Evolutionary conservation across 2,797 vertebrate genomes (phyloP), one percentile per base, ranked within the genome.

Genomic region (Oryzias dopingdopingensis): DNA sequence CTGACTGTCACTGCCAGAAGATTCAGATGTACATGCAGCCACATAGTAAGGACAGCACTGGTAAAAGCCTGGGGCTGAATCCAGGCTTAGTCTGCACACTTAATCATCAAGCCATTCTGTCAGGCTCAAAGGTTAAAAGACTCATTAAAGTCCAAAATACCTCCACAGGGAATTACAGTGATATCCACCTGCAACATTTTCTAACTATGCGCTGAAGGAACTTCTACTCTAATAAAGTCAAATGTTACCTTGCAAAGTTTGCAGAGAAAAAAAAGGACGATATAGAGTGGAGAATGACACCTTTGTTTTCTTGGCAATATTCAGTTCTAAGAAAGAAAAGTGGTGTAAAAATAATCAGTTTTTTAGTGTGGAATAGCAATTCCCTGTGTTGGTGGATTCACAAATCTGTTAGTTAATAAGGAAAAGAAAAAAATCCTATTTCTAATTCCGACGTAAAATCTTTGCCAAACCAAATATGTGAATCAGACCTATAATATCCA

Each of bases 61-160:
- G 65, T 60, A 54, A 58, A 59, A 57, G 77, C 71, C 77, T 40
- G 57, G 23, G 65, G 74, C 56, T 62, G 67, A 53, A 77, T 73
- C 71, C 62, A 62, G 65, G 62, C 65, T 41, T 52, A 56, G 60
- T 65, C 50, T 67, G 59, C 46, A 49, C 58, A 47, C 59, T 74
- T 67, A 72, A 56, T 80, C 75, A 74, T 53, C n/a, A 42, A 49
- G 41, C 61, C 49, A 49, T 55, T 74, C 50, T 65, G 58, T 73
- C 63, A 72, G 52, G 58, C 59, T 82, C 61, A 78, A 73, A 78
- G 69, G 32, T 43, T 66, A 55, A 77, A 74, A 72, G 47, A 65
- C 58, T 68, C 55, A 63, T 82, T 77, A 59, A 62, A 70, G 56
- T 65, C 59, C 50, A 26, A 74, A 75, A 70, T 70, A 71, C 41